Percentiles rank a stretch among this genome's conserved stretches.
phyloP scores from a whole-genome alignment of 64 coral and sea anemone genomes.

The Anthopleura sola region DNA sequence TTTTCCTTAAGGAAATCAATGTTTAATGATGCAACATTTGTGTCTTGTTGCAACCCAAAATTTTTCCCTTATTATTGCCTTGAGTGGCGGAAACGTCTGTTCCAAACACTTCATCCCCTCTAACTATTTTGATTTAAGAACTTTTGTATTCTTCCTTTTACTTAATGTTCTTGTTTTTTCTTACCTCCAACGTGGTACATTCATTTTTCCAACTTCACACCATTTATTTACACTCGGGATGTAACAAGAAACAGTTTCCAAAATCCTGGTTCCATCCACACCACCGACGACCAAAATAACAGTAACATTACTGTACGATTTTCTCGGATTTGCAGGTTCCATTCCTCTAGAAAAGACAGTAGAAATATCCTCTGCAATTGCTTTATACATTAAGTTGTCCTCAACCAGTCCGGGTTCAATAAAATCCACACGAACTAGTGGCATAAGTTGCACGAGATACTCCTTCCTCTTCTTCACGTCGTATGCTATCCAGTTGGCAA shows the following conservation, averaged over 20 bases:
- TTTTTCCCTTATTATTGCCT: neutral
- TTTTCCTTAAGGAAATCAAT: neutral
- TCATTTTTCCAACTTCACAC: conserved; percentile 45
- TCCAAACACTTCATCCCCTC: no score
- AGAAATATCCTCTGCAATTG: neutral
- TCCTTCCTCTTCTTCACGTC: conserved; percentile 47
- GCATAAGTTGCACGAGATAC: conserved; percentile 33
- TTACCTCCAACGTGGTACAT: conserved; percentile 78
- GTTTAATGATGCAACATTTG: no score
- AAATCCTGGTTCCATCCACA: conserved; percentile 34
- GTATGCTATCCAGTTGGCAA: conserved; percentile 56
- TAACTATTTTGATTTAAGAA: neutral
- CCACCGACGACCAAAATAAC: conserved; percentile 75
- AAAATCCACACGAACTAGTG: conserved; percentile 57
- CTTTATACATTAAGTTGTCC: neutral
- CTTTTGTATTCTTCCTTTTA: neutral
- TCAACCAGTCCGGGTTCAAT: conserved; percentile 29
- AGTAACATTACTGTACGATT: conserved; percentile 62
- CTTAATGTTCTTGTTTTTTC: neutral
- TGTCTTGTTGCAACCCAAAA: no score
- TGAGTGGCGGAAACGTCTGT: neutral
- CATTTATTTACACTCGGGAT: conserved; percentile 64
- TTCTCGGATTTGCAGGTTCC: conserved; percentile 20
- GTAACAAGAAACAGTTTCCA: conserved; percentile 59
- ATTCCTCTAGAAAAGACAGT: neutral